Base-by-base conservation (phyloP, 2,113 vertebrate species). In the Colaptes auratus region DNA sequence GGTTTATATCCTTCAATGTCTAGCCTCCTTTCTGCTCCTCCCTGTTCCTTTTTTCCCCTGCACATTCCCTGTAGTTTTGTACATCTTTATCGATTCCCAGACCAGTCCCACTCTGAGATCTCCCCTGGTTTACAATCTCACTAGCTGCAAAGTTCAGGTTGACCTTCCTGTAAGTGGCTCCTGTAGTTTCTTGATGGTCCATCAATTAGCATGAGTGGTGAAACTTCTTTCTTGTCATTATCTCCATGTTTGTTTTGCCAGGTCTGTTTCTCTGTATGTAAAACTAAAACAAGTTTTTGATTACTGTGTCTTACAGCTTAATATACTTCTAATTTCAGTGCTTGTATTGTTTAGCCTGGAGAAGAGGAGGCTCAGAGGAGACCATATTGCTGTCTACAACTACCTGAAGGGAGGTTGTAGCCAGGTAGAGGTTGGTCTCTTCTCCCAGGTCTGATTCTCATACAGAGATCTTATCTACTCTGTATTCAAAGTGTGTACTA, bases 1-100 rank as follows among this genome's bases (percentile, higher is more conserved):
- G 7, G 50, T 55, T 55, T 55, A 55, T 28, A 24, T 7, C 5
- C 24, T 50, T 66, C 61, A 36, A 23, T 60, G 23, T 48, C 13
- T 30, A 42, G 2, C 2, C 6, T 4, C 0, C 2, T 14, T 2
- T 63, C 36, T 64, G 5, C 48, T 73, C 20, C n/a, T 42, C 12
- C 13, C 1, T 3, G 3, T 13, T 79, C 3, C 28, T 10, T 67
- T 39, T 31, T 63, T 53, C 10, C 24, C 17, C 42, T 31, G 10
- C 31, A 5, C 12, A 53, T 21, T 42, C 8, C 35, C 35, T 28
- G 58, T 6, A 39, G 36, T 69, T 64, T 69, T 78, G 4, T 59
- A 64, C 14, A 77, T 15, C 5, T 82, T 28, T 58, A 1, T 7
- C 4, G 7, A 55, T 64, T 70, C 30, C 6, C 55, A 64, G 9